Base-by-base conservation (phyloP, 1,140 invertebrate species). In the Venturia canescens region DNA sequence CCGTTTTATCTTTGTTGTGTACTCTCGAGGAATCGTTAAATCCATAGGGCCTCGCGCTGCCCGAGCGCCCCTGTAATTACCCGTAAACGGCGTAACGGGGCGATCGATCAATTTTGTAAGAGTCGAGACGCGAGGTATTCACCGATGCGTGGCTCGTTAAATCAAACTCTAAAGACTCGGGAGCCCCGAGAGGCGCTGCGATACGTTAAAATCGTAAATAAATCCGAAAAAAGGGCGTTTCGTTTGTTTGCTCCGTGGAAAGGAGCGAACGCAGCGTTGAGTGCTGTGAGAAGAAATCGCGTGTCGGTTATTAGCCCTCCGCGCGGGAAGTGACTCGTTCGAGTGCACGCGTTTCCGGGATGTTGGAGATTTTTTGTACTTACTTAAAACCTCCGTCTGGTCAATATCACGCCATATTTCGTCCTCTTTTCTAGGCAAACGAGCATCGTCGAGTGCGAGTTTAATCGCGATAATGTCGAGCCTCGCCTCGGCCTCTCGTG, bases 101-200 rank as follows among this genome's bases (percentile, higher is more conserved):
- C n/a, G n/a, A 72, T 38, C n/a, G n/a, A 72, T 72, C 38, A 38
- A 38, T 48, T 74, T 74, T 29, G 71, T 74, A 48, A 44, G 48
- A 74, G 38, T 26, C 7, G 44, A 57, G 38, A 53, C 34, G n/a
- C 23, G 9, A 23, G 57, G 71, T 27, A 74, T 29, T 29, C 71
- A 74, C 26, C 71, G 48, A 29, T 53, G 71, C 71, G 71, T 74
- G 71, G 71, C 71, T 74, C 71, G 53, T 74, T 74, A 74, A 26
- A 74, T 44, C 23, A 21, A 63, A 6, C 60, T 15, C 21, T 18
- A 6, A 23, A 21, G 60, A 63, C 0, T 63, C 23, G 6, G 2
- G 48, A 21, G 0, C 57, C 48, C 15, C 71, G 38, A 74, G 23
- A 27, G 60, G 26, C 4, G 26, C 0, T 71, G 13, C 44, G 48